Evolutionary conservation across 1,140 invertebrate species (phyloP).

Genomic region (Branchinecta lindahli): DNA sequence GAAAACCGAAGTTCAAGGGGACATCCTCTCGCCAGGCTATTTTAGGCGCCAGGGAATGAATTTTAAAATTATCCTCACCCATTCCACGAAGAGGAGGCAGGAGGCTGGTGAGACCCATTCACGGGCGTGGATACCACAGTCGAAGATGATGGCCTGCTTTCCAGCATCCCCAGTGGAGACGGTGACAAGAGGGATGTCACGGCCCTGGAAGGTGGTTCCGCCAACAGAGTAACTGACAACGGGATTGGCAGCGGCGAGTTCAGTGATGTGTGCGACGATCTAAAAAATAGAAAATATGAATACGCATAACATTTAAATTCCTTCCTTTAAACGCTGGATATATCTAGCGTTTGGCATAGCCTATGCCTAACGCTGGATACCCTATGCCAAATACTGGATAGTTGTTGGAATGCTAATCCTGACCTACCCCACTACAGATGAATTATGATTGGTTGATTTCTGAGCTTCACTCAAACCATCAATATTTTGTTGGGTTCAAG

Average conservation of each 20-base stretch:
- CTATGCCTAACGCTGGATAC: too few species aligned
- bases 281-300: neutral
- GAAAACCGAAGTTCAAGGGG: too few species aligned
- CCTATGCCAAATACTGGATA: too few species aligned
- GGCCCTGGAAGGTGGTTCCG: conserved; percentile 13
- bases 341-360: too few species aligned
- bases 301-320: neutral
- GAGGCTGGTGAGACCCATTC: conserved; percentile 83
- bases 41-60: too few species aligned
- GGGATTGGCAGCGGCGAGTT: neutral
- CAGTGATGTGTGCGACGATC: conserved; percentile 13
- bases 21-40: too few species aligned
- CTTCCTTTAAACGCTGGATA: too few species aligned
- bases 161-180: conserved; percentile 10
- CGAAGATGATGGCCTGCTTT: conserved; percentile 24
- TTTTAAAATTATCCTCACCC: conserved; percentile 38
- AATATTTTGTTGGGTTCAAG: too few species aligned
- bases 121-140: conserved; percentile 63
- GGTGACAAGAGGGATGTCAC: conserved; percentile 13
- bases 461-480: too few species aligned
- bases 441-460: too few species aligned
- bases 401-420: too few species aligned
- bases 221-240: conserved; percentile 11
- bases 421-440: too few species aligned
- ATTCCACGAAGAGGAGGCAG: conserved; percentile 61